Base-by-base conservation (phyloP, 2,113 vertebrate species). In the Chloebia gouldiae region DNA sequence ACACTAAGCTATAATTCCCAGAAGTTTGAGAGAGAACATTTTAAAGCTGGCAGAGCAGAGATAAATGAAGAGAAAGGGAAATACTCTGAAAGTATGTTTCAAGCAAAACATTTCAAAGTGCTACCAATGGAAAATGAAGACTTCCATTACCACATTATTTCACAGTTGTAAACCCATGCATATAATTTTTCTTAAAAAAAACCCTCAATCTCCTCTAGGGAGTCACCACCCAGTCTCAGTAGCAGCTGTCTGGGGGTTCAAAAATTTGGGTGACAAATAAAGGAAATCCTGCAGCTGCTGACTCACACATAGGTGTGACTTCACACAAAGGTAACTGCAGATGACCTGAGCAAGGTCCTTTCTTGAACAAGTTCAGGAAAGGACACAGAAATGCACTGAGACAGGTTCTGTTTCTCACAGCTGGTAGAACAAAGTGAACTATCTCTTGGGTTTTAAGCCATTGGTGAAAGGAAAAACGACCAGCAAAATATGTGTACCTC, bases 51-150 rank as follows among this genome's bases (percentile, higher is more conserved):
- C 17, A 49, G 66, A 66, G 49, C 45, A 45, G n/a, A 81, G 81
- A 95, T 66, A 90, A 95, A 87, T 70, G 70, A 79, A 89, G 92
- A 90, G 56, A 79, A 87, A 93, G 83, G 44, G 86, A 87, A 93
- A 45, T 8, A 42, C 45, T 92, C 54, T 87, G 66, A 85, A 93
- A 85, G 24, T 21, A 20, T 9, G 13, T 94, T 91, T 94, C 39
- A 69, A 80, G 63, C 27, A 73, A 88, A 91, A 59, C 17, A 63
- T 81, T 95, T 86, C 12, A 54, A 80, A 94, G 21, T 39, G 8
- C 42, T 93, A 64, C 85, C 54, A 86, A 33, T 8, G 71, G 50
- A 76, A 80, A 88, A 63, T 45, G 70, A 80, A 63, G 21, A 33
- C 27, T 69, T 87, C 49, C 42, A 44, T 76, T 95, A 50, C 57